These are phyloP conservation scores for Gouania willdenowi DNA, from an alignment of 2,797 vertebrate species.

Conservation along the genomic window DNA sequence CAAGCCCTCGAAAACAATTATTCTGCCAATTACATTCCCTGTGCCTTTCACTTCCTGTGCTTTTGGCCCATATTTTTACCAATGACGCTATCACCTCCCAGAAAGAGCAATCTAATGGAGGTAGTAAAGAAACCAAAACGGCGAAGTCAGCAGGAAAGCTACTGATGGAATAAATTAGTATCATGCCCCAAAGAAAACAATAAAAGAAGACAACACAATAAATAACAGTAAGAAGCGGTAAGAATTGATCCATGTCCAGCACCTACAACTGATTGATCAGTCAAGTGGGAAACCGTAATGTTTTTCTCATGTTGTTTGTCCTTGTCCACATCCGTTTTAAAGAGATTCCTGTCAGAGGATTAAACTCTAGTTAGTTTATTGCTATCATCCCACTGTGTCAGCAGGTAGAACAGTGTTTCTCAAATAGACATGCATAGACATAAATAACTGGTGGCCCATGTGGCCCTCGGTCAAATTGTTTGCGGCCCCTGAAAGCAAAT, in stretches of 20 bases:
- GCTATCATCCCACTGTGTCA: no score
- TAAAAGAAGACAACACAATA: constrained; percentile 38
- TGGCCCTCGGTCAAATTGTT: no score
- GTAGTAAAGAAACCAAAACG: constrained; percentile 59
- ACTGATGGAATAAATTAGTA: constrained; percentile 66
- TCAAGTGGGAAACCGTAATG: constrained; percentile 57
- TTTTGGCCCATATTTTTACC: constrained; percentile 19
- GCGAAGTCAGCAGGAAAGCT: constrained; percentile 57
- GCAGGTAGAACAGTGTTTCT: no score
- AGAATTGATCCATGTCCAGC: constrained; percentile 27
- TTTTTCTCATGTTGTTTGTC: constrained; percentile 66
- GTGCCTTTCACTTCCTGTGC: constrained; percentile 10
- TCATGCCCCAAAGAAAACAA: constrained; percentile 47
- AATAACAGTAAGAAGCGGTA: constrained; percentile 25
- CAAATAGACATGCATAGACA: no score
- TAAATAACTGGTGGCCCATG: no score
- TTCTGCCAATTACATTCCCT: constrained; percentile 23
- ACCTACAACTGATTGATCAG: constrained; percentile 62
- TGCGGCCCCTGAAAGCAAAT: no score
- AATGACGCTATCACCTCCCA: constrained; percentile 29
- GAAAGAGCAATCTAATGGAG: constrained; percentile 38
- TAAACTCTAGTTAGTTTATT: no score
- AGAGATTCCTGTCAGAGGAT: no score
- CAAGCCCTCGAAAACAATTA: constrained; percentile 21
- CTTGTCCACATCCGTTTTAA: no score